Evolutionary conservation across 2,888 invertebrate genomes (phyloP), one percentile per base, ranked within the genome.

Genomic region (Heterodera filipjevi): DNA sequence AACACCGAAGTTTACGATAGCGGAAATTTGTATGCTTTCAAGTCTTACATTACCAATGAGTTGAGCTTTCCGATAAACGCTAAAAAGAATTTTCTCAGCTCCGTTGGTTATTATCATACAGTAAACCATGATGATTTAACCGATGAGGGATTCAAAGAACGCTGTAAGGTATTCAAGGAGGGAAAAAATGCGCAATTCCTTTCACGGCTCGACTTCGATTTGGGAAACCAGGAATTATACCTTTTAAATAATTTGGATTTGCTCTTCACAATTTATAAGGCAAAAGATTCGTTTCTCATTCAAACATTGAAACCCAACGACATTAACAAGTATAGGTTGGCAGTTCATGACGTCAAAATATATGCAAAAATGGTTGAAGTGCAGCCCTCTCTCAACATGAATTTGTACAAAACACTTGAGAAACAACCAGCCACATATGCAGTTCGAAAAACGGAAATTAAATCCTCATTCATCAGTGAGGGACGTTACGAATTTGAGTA

Each of bases 371-470:
- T 53, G 66, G 53, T 79, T 3, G 79, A 79, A 19, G 68, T 79
- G n/a, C n/a, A n/a, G n/a, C n/a, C n/a, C n/a, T n/a, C n/a, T n/a
- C n/a, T n/a, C n/a, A n/a, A n/a, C n/a, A n/a, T n/a, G n/a, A n/a
- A n/a, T n/a, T n/a, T n/a, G n/a, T n/a, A n/a, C n/a, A n/a, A 12
- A 68, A 79, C 3, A 33, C 33, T 80, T 12, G 80, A 80, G 22
- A 66, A 66, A 33, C 44, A 68, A 16, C 53, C 64, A 1, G 79
- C 80, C 35, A 79, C 73, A 0, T 80, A 80, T 49, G 44, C 66
- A 32, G 32, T 80, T n/a, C 80, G 80, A 6, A 79, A 79, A 19
- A 81, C 81, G 12, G 49, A 80, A 76, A 80, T 77, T 8, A 53
- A 66, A 19, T 77, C 39, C 6, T 39, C 59, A 19, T 80, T 76